Evolutionary conservation across 1,140 invertebrate genomes (phyloP).

Genomic region (Macrocentrus cingulum): DNA sequence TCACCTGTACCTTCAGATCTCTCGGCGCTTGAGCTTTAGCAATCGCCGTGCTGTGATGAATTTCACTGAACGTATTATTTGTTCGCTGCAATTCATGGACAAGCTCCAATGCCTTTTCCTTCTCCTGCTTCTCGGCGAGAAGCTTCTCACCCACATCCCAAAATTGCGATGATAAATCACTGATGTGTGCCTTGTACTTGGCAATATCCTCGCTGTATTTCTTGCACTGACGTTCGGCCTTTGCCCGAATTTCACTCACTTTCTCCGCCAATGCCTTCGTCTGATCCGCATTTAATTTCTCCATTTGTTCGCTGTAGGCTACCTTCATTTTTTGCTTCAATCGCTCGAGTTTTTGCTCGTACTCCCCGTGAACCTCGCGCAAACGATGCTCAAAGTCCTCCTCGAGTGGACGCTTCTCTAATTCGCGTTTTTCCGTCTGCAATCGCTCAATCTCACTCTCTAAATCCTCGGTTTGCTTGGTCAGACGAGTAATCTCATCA

Average conservation of each 20-base stretch:
- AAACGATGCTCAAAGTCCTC: conserved; percentile 36
- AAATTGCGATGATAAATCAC: conserved; percentile 58
- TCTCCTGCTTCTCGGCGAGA: conserved; percentile 61
- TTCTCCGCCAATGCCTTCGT: conserved; percentile 56
- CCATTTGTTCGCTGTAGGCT: conserved; percentile 49
- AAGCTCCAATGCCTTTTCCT: conserved; percentile 46
- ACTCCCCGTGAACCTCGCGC: conserved; percentile 47
- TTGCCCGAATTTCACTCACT: conserved; percentile 49
- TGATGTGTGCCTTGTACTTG: conserved; percentile 63
- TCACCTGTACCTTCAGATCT: conserved; percentile 32
- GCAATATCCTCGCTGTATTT: conserved; percentile 60
- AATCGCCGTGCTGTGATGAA: conserved; percentile 19
- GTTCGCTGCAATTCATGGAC: conserved; percentile 31
- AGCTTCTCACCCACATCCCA: conserved; percentile 65
- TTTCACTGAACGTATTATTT: too few species aligned
- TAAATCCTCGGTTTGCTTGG: conserved; percentile 25
- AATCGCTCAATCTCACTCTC: conserved; percentile 17
- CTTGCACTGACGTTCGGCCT: conserved; percentile 55
- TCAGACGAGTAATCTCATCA: conserved; percentile 28
- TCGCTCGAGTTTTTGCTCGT: conserved; percentile 49
- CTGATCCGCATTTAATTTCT: conserved; percentile 60
- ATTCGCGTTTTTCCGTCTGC: conserved; percentile 1
- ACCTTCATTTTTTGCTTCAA: conserved; percentile 56
- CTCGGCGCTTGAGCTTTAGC: too few species aligned
- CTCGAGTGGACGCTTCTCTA: conserved; percentile 22